Evolutionary conservation across 2,797 vertebrate species (phyloP).

Genomic region (Paratrypauchen microcephalus): DNA sequence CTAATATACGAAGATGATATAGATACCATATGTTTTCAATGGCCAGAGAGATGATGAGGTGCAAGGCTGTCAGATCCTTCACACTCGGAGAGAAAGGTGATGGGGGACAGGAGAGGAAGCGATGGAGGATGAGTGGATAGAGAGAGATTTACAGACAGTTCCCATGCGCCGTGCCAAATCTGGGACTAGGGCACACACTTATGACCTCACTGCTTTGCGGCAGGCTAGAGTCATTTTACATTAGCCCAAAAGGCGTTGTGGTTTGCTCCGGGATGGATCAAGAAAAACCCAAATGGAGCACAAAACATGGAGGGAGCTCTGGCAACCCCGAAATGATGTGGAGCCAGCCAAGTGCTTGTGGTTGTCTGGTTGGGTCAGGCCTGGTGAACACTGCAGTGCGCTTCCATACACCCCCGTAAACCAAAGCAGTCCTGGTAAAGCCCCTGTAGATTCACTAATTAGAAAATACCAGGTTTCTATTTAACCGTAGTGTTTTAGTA

Average conservation of each 20-base stretch:
- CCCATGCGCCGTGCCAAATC: constrained; percentile 68
- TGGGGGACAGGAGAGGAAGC: constrained; percentile 37
- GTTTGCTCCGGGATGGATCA: constrained; percentile 73
- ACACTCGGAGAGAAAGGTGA: constrained; percentile 50
- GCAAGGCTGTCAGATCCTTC: constrained; percentile 54
- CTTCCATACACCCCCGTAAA: constrained; percentile 46
- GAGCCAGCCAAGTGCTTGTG: constrained; percentile 73
- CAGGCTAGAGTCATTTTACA: constrained; percentile 45
- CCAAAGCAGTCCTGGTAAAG: constrained; percentile 8
- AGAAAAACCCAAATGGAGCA: constrained; percentile 70
- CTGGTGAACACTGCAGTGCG: constrained; percentile 50
- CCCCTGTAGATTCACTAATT: constrained; percentile 25
- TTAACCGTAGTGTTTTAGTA: constrained; percentile 31
- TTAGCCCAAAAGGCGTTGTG: constrained; percentile 65
- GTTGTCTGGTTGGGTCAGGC: constrained; percentile 71
- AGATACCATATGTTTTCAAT: constrained; percentile 66
- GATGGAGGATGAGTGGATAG: constrained; percentile 28
- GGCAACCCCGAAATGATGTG: constrained; percentile 50
- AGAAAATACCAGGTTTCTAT: constrained; percentile 37
- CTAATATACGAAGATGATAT: constrained; percentile 61
- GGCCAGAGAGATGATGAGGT: constrained; percentile 64
- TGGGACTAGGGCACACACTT: constrained; percentile 61
- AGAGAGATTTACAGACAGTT: constrained; percentile 69
- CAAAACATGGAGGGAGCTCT: constrained; percentile 68
- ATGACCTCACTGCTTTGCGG: constrained; percentile 73